Conservation (phyloP, 2,113 vertebrate species). For the Ardeotis arabs region DNA sequence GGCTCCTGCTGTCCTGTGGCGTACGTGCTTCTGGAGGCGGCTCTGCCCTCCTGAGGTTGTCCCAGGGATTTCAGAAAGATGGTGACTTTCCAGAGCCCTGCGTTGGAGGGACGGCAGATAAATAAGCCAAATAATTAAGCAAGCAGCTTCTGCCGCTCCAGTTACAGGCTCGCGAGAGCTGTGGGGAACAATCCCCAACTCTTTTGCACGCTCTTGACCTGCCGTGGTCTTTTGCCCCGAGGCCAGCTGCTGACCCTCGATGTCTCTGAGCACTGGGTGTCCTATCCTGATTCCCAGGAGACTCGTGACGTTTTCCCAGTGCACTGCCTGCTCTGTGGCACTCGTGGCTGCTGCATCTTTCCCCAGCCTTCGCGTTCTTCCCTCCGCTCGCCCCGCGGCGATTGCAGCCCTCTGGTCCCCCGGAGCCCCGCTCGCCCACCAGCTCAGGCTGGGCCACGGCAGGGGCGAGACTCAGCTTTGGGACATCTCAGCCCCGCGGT, state of each 20-base stretch:
- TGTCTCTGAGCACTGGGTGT: not conserved
- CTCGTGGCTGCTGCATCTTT: rapidly evolving
- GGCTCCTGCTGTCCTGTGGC: not conserved
- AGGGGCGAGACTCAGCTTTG: not conserved
- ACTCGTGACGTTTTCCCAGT: not conserved
- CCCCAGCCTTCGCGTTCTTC: rapidly evolving
- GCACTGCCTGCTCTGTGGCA: rapidly evolving
- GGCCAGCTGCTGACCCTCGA: not conserved
- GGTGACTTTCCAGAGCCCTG: not conserved
- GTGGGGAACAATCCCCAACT: not conserved
- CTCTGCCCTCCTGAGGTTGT: not conserved
- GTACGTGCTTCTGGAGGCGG: not conserved
- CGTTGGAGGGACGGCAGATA: not conserved
- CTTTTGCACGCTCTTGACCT: not conserved
- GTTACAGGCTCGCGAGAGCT: not conserved
- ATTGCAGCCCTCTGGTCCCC: not conserved
- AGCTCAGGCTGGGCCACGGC: not conserved
- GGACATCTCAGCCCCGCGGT: rapidly evolving
- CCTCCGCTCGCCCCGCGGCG: not conserved
- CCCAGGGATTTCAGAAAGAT: not conserved
- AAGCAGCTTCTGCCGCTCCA: not conserved
- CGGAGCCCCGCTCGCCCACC: rapidly evolving
- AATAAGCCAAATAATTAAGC: not conserved
- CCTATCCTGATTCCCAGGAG: not conserved
- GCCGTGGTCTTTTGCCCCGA: not conserved